A percentile compares a stretch with the other conserved stretches of the same genome.
Evolutionary conservation across 2,888 invertebrate genomes (phyloP).

Genomic region (Nebria salina): DNA sequence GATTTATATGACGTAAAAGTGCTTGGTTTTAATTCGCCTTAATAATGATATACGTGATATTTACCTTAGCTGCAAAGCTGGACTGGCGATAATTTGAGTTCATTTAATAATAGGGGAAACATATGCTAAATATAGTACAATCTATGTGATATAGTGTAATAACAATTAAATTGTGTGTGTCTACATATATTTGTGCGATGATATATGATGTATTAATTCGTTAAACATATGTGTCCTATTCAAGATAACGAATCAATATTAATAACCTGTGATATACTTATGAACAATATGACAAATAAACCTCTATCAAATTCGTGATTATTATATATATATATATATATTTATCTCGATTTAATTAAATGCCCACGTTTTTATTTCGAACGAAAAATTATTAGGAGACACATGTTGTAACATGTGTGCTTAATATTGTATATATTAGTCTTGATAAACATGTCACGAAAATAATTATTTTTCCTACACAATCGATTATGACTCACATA

Average conservation of each 20-base stretch:
- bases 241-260: constrained; percentile 63
- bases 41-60: background rate
- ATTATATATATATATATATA: background rate
- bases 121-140: background rate
- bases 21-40: too few relatives aligned
- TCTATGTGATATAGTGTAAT: background rate
- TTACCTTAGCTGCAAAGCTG: background rate
- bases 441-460: too few relatives aligned
- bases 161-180: constrained; percentile 56
- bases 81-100: background rate
- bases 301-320: background rate
- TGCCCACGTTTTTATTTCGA: background rate
- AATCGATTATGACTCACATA: too few relatives aligned
- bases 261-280: constrained; percentile 62
- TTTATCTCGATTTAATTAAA: constrained; percentile 1
- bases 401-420: background rate
- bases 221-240: constrained; percentile 62
- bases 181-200: constrained; percentile 61
- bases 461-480: too few relatives aligned
- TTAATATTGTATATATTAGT: background rate
- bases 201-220: constrained; percentile 65
- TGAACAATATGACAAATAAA: constrained; percentile 26
- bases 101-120: background rate
- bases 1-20: too few relatives aligned
- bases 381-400: background rate